Evolutionary conservation across 2,888 invertebrate species (phyloP).

Genomic region (Conchocele bisecta): DNA sequence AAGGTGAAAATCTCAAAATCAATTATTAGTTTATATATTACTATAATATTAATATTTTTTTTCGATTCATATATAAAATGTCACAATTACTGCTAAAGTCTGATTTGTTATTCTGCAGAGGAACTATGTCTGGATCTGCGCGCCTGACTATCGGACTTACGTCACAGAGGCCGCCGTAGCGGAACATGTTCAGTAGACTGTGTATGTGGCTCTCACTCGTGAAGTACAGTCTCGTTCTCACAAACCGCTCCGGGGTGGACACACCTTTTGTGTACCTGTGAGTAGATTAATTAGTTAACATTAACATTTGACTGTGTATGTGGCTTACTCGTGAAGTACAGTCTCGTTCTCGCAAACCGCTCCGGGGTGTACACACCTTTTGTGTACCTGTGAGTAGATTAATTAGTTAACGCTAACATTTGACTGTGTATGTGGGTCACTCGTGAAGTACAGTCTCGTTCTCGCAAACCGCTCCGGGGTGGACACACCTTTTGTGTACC

Average conservation of each 20-base stretch:
- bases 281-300: conserved; percentile 23
- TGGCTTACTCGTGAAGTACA: conserved; percentile 99
- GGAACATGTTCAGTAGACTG: conserved; percentile 96
- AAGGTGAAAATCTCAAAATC: too few relatives aligned
- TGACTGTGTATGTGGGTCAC: too few relatives aligned
- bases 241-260: conserved; percentile 98
- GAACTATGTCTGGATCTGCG: too few relatives aligned
- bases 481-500: conserved; percentile 98
- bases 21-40: too few relatives aligned
- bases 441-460: conserved; percentile 99
- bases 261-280: conserved; percentile 97
- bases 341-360: conserved; percentile 97
- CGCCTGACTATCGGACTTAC: too few relatives aligned
- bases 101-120: too few relatives aligned
- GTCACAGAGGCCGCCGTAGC: conserved; percentile 95
- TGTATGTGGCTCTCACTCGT: conserved; percentile 99
- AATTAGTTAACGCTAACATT: too few relatives aligned
- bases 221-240: conserved; percentile 98
- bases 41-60: too few relatives aligned
- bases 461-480: conserved; percentile 99
- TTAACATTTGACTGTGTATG: too few relatives aligned
- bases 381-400: conserved; percentile 88
- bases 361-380: conserved; percentile 99
- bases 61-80: too few relatives aligned
- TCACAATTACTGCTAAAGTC: too few relatives aligned